phyloP scores from a whole-genome alignment of 2,113 vertebrate genomes.

The Paramormyrops kingsleyae region DNA sequence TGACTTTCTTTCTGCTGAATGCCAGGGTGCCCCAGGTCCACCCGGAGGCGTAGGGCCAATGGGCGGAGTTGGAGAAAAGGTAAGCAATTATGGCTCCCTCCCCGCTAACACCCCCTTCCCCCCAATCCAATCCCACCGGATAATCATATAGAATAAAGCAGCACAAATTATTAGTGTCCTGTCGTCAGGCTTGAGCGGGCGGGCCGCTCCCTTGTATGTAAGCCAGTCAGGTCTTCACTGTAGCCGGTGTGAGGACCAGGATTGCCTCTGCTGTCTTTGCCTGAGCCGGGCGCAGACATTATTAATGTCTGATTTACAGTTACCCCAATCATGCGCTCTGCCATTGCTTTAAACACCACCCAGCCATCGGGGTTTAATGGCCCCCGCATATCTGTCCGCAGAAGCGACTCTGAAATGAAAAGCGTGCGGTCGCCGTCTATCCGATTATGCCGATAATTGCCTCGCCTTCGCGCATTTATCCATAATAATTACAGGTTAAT shows the following conservation, averaged over 20 bases:
- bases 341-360: background rate
- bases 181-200: background rate
- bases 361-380: background rate
- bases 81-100: conserved; percentile 42
- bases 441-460: background rate
- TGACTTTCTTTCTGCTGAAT: conserved; percentile 1
- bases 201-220: background rate
- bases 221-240: background rate
- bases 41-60: conserved; percentile 79
- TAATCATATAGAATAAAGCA: background rate
- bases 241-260: no score
- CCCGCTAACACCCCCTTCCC: background rate
- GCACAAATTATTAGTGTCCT: no score
- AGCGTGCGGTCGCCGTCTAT: no score
- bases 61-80: conserved; percentile 91
- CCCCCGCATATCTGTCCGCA: background rate
- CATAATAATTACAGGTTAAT: background rate
- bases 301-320: conserved; percentile 8
- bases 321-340: background rate
- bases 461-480: background rate
- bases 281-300: background rate
- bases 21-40: conserved; percentile 88
- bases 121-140: no score
- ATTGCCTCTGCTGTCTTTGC: background rate
- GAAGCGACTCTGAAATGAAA: background rate